These are phyloP conservation scores for Allygus modestus DNA, from an alignment of 2,888 invertebrate species.

Conservation along the genomic window DNA sequence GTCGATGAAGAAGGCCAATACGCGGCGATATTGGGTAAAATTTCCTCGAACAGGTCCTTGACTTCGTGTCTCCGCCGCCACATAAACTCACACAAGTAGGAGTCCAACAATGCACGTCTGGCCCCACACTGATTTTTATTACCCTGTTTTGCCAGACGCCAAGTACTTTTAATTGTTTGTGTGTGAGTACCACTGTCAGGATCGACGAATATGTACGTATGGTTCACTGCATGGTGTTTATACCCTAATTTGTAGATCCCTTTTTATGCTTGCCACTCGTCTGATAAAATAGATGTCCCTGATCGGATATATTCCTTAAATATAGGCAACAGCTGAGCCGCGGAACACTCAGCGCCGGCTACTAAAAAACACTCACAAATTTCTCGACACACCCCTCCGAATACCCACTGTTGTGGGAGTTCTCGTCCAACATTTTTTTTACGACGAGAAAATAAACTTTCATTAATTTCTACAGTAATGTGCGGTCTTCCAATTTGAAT, in stretches of 20 bases:
- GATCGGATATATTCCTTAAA: neutral
- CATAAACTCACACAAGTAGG: conserved; percentile 40
- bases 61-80: neutral
- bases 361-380: neutral
- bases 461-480: conserved; percentile 52
- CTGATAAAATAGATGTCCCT: conserved; percentile 13
- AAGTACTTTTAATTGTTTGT: conserved; percentile 1
- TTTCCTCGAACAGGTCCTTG: neutral
- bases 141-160: conserved; percentile 32
- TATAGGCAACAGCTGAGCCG: neutral
- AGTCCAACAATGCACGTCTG: neutral
- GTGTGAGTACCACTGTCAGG: conserved; percentile 9
- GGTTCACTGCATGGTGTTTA: neutral
- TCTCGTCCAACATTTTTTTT: conserved; percentile 39
- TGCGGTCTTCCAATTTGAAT: conserved; percentile 41
- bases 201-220: neutral
- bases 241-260: too few relatives aligned
- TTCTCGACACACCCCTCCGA: neutral
- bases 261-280: neutral
- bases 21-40: neutral
- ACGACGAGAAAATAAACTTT: conserved; percentile 11
- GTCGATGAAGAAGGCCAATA: neutral
- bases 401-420: neutral
- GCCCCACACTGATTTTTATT: conserved; percentile 3
- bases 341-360: neutral